A percentile compares a stretch with the other conserved stretches of the same genome.
Evolutionary conservation across 2,888 invertebrate species (phyloP).

Genomic region (Dasysyrphus albostriatus): DNA sequence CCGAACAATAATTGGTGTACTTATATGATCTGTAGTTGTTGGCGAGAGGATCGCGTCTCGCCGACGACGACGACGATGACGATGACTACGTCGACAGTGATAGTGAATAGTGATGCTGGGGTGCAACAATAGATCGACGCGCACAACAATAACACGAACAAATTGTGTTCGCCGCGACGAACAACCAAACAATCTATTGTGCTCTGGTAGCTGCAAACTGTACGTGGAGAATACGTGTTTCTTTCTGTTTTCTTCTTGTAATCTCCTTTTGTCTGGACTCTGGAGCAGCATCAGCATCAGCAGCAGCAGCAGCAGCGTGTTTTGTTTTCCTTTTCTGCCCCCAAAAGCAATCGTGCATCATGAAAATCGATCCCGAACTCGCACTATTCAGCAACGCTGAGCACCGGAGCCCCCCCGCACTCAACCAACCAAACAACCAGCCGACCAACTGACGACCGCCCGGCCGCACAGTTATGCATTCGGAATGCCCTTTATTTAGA

Average conservation of each 20-base stretch:
- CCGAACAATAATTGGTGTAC: constrained; percentile 63
- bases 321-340: constrained; percentile 67
- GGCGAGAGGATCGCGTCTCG: constrained; percentile 47
- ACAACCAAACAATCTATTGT: constrained; percentile 67
- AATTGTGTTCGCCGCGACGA: constrained; percentile 71
- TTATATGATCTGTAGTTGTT: constrained; percentile 65
- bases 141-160: constrained; percentile 73
- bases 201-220: constrained; percentile 57
- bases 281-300: not conserved
- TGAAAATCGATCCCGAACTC: constrained; percentile 70
- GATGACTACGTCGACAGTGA: constrained; percentile 23
- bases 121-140: constrained; percentile 69
- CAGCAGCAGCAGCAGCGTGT: constrained; percentile 31
- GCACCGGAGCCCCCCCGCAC: not conserved
- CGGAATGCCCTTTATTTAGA: constrained; percentile 72
- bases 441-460: constrained; percentile 12
- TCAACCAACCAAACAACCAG: not conserved
- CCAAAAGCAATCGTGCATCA: constrained; percentile 75
- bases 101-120: constrained; percentile 28
- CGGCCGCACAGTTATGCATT: constrained; percentile 56
- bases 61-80: not conserved
- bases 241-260: constrained; percentile 70
- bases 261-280: constrained; percentile 64
- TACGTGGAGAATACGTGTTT: constrained; percentile 74
- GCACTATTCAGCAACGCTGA: constrained; percentile 29